phyloP scores from a whole-genome alignment of 37 sponge, comb jelly and placozoan species.

The Aphrocallistes beatrix region DNA sequence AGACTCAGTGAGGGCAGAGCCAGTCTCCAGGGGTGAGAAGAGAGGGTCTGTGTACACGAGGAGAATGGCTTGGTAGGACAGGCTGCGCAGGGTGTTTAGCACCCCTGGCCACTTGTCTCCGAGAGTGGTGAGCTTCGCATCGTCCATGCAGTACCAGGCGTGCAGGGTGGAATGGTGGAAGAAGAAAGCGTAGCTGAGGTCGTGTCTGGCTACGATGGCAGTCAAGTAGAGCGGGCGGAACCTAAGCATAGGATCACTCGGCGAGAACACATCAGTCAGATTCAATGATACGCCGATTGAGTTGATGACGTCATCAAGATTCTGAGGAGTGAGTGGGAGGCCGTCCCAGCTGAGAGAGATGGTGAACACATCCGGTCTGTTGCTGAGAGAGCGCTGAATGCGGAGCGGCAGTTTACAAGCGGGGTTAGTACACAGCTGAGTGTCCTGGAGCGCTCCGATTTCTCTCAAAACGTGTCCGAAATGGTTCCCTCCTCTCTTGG shows the following conservation, averaged over 20 bases:
- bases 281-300: background rate
- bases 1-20: background rate
- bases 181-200: background rate
- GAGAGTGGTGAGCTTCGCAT: background rate
- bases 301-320: background rate
- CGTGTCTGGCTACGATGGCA: conserved; percentile 3
- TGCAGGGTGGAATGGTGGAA: background rate
- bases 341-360: conserved; percentile 15
- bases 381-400: background rate
- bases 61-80: background rate
- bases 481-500: background rate
- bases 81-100: background rate
- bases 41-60: conserved; percentile 5
- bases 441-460: background rate
- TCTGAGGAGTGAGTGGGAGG: background rate
- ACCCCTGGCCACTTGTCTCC: background rate
- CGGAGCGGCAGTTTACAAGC: background rate
- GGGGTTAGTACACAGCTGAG: background rate
- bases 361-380: background rate
- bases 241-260: background rate
- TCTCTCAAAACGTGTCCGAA: background rate
- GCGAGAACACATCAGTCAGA: background rate
- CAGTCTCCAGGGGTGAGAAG: background rate
- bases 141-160: background rate
- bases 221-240: conserved; percentile 16